These are phyloP conservation scores for Agonopterix arenella DNA, from an alignment of 2,888 invertebrate species.

Conservation along the genomic window DNA sequence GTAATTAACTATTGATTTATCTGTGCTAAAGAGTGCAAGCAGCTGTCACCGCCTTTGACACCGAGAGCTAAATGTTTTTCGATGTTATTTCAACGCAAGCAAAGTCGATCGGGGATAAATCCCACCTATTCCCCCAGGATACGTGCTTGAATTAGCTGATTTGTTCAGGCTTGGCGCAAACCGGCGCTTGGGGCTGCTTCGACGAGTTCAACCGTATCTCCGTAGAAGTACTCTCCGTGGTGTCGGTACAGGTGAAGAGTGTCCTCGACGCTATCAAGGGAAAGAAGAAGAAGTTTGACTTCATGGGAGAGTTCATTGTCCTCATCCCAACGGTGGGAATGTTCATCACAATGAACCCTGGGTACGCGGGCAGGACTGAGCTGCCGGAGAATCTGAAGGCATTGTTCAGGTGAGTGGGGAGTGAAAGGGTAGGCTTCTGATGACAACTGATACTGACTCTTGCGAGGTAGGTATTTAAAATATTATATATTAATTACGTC, in stretches of 20 bases:
- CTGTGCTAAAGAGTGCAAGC: too few species aligned
- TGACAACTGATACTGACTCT: too few species aligned
- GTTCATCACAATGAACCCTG: constrained; percentile 98
- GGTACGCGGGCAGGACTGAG: constrained; percentile 94
- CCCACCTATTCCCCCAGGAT: too few species aligned
- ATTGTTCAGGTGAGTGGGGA: constrained; percentile 66
- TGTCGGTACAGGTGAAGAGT: constrained; percentile 94
- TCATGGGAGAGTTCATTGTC: constrained; percentile 88
- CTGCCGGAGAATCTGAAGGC: constrained; percentile 89
- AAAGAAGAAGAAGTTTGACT: constrained; percentile 87
- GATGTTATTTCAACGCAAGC: too few species aligned
- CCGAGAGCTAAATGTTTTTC: too few species aligned
- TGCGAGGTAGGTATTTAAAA: too few species aligned
- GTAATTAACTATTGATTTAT: too few species aligned
- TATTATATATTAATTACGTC: too few species aligned
- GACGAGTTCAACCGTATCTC: constrained; percentile 98
- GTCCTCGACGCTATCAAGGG: constrained; percentile 92
- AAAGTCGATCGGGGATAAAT: too few species aligned
- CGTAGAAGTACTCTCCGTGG: constrained; percentile 95
- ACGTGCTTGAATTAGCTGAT: too few species aligned
- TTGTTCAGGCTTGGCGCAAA: constrained; percentile 86
- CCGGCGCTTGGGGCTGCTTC: constrained; percentile 98
- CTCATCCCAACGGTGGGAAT: constrained; percentile 89
- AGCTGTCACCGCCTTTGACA: too few species aligned
- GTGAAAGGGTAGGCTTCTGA: too few species aligned